A percentile compares a stretch with the other conserved stretches of the same genome.
Conservation (phyloP, 2,113 vertebrate genomes). For the Caranx ignobilis region DNA sequence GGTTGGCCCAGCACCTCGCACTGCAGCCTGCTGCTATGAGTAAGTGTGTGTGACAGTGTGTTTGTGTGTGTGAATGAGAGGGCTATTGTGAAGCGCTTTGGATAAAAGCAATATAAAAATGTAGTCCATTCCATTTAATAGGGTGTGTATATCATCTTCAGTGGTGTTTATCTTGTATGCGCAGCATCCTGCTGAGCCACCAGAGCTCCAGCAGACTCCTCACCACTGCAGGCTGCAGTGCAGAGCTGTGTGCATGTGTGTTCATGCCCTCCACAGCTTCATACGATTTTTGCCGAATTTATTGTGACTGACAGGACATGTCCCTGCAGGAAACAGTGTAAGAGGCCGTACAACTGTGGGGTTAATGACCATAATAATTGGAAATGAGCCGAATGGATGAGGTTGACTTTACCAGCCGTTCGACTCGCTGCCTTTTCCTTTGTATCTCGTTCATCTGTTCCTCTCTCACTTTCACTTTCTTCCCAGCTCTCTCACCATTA, state of each 20-base stretch:
- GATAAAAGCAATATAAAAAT: not conserved
- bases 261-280: not conserved
- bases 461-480: constrained; percentile 1
- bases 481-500: not conserved
- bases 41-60: not conserved
- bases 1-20: not conserved
- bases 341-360: not conserved
- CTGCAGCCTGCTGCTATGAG: not conserved
- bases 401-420: not conserved
- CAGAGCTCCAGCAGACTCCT: not conserved
- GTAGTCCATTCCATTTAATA: not conserved
- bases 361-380: constrained; percentile 43
- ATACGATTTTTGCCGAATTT: not conserved
- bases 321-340: constrained; percentile 9
- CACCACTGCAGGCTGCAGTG: constrained; percentile 23
- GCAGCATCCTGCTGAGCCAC: constrained; percentile 7
- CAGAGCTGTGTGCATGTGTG: not conserved
- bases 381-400: constrained; percentile 25
- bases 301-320: constrained; percentile 2
- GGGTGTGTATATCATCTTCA: not conserved
- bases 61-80: not conserved
- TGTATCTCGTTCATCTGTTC: constrained; percentile 14
- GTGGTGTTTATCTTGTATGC: not conserved
- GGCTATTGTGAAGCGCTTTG: not conserved
- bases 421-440: not conserved